Conservation (phyloP, 2,113 vertebrate genomes). For the Tragelaphus imberbis region DNA sequence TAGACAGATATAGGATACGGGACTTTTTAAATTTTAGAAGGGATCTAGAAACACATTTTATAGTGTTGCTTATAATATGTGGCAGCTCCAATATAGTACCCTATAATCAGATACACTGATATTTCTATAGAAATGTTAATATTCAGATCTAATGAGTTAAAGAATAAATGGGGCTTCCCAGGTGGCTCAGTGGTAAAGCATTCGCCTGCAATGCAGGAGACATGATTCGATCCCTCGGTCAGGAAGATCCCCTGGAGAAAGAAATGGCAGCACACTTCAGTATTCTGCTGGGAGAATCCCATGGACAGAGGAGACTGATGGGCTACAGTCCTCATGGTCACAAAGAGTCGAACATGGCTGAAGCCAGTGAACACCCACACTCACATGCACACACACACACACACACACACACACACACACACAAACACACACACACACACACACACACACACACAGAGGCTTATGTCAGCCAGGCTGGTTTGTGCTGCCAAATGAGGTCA, state of each 20-base stretch:
- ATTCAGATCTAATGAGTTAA: not conserved
- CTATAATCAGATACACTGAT: not conserved
- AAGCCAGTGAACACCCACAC: not conserved
- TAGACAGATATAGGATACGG: not conserved
- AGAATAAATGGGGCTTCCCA: not conserved
- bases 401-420: too few relatives aligned
- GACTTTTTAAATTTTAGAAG: not conserved
- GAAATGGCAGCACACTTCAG: not conserved
- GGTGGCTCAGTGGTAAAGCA: not conserved
- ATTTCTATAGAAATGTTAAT: not conserved
- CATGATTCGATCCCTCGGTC: not conserved
- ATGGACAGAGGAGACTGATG: not conserved
- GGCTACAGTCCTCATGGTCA: not conserved
- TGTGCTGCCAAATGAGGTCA: not conserved
- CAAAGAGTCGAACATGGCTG: not conserved
- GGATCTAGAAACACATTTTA: not conserved
- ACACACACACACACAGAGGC: not conserved
- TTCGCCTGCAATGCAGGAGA: not conserved
- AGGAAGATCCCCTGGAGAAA: not conserved
- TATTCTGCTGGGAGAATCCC: not conserved
- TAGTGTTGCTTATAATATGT: not conserved
- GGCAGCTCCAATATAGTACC: not conserved
- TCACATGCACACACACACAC: not conserved
- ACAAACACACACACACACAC: too few relatives aligned
- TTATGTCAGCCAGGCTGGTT: not conserved